phyloP scores from a whole-genome alignment of 2,888 invertebrate genomes.

The Panopea generosa region DNA sequence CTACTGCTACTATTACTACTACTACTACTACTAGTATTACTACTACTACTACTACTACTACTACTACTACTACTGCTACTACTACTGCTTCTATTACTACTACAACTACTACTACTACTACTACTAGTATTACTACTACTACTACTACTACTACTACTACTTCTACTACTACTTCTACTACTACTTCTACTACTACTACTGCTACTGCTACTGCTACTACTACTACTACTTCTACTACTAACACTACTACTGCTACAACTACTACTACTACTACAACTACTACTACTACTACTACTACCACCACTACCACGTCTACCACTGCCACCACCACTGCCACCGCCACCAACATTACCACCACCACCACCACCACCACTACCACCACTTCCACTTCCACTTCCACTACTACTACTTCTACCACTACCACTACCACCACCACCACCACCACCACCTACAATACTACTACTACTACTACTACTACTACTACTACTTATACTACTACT shows the following conservation, averaged over 20 bases:
- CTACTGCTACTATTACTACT: not conserved
- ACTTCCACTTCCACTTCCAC: no score
- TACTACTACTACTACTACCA: constrained; percentile 1
- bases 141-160: constrained; percentile 3
- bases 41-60: not conserved
- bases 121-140: no score
- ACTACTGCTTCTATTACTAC: not conserved
- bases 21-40: not conserved
- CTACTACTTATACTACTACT: no score
- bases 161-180: constrained; percentile 1
- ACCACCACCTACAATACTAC: no score
- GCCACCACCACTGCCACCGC: not conserved
- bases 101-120: not conserved
- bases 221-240: constrained; percentile 7
- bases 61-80: not conserved
- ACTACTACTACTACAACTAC: constrained; percentile 3
- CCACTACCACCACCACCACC: not conserved
- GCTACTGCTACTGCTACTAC: constrained; percentile 10
- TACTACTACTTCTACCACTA: not conserved
- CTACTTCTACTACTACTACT: constrained; percentile 14
- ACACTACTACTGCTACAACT: constrained; percentile 2
- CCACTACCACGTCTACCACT: not conserved
- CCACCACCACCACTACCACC: not conserved
- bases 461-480: no score
- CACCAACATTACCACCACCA: not conserved